Conservation (phyloP, 2,888 invertebrate species). For the Tachystola acroxantha region DNA sequence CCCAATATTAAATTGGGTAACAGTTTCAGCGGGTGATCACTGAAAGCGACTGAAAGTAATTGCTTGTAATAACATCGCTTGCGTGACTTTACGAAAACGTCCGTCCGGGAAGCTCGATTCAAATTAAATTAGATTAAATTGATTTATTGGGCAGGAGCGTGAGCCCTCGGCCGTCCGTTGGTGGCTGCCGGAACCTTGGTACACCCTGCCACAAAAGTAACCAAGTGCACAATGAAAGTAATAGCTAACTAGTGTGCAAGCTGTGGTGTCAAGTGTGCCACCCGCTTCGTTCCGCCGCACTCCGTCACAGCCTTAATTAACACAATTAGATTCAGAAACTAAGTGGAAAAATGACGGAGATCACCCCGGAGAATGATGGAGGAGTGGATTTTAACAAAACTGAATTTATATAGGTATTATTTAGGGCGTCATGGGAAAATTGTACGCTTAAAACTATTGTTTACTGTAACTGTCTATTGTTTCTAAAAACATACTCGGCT, state of each 20-base stretch:
- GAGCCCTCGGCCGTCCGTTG: conserved; percentile 27
- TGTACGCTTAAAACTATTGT: conserved; percentile 20
- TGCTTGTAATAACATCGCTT: conserved; percentile 32
- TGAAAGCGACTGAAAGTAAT: conserved; percentile 20
- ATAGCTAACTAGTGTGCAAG: neutral
- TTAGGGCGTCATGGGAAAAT: conserved; percentile 6
- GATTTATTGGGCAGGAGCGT: conserved; percentile 69
- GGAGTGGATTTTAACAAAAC: conserved; percentile 8
- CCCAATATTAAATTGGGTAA: neutral
- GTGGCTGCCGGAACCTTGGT: conserved; percentile 4
- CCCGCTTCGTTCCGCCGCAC: conserved; percentile 43
- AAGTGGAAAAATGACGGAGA: conserved; percentile 51
- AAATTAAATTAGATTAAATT: conserved; percentile 77
- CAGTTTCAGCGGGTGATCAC: conserved; percentile 5
- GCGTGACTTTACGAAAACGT: conserved; percentile 54
- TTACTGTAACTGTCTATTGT: conserved; percentile 29
- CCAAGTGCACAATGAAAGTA: neutral
- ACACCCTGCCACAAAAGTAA: neutral
- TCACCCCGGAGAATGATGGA: conserved; percentile 19
- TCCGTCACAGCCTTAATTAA: conserved; percentile 62
- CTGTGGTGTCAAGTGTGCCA: neutral
- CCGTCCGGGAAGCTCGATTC: conserved; percentile 54
- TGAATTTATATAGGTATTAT: conserved; percentile 4
- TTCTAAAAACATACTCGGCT: conserved; percentile 6
- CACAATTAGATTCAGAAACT: conserved; percentile 66